Evolutionary conservation across 2,797 vertebrate species (phyloP).

Genomic region (Sebastolobus altivelis): DNA sequence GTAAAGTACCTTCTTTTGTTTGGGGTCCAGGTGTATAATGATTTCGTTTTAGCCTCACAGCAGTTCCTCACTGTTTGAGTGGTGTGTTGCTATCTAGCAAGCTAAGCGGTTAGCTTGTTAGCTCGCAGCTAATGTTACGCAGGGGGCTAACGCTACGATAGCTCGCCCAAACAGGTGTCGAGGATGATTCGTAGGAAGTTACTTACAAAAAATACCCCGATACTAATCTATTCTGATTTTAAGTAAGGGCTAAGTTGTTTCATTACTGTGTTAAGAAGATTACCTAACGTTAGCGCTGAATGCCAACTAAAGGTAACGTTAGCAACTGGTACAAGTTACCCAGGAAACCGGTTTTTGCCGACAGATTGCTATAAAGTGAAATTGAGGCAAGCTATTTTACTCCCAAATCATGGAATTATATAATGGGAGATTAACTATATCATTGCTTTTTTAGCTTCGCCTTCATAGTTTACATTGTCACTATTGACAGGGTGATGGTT

Average conservation of each 20-base stretch:
- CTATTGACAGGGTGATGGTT: constrained; percentile 27
- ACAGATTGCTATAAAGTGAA: constrained; percentile 5
- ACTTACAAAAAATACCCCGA: neutral
- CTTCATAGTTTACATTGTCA: neutral
- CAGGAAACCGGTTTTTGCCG: neutral
- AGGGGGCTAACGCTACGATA: constrained; percentile 45
- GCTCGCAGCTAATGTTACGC: constrained; percentile 47
- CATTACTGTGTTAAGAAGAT: neutral
- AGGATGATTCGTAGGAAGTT: constrained; percentile 10
- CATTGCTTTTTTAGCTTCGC: neutral
- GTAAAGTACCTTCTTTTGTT: constrained; percentile 47
- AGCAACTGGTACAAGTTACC: neutral
- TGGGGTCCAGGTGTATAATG: neutral
- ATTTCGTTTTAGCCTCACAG: neutral
- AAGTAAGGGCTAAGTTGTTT: fast-evolving
- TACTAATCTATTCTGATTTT: fast-evolving
- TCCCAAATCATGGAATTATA: neutral
- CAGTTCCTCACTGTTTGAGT: constrained; percentile 21
- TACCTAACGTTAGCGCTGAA: neutral
- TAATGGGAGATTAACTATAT: fast-evolving
- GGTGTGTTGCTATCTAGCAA: constrained; percentile 9
- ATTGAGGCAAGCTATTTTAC: constrained; percentile 11
- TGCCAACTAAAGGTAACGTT: neutral
- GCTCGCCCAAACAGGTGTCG: constrained; percentile 62
- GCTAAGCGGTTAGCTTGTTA: constrained; percentile 49